These are phyloP conservation scores for Nyctibius bracteatus DNA, from an alignment of 2,113 vertebrate genomes.

Conservation along the genomic window DNA sequence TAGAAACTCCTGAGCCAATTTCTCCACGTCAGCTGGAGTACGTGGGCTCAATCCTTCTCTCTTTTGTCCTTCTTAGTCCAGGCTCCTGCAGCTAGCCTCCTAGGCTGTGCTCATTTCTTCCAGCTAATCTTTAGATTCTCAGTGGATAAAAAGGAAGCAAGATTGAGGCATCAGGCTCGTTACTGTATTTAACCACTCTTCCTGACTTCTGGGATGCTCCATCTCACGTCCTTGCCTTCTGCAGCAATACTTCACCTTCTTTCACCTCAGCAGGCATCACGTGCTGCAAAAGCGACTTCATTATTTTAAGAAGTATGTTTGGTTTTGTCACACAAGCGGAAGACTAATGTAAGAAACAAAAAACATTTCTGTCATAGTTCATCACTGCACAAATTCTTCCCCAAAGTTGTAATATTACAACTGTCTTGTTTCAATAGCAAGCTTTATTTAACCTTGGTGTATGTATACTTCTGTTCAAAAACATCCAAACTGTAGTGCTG, in stretches of 20 bases:
- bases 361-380: not conserved
- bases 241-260: not conserved
- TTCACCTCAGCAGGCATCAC: not conserved
- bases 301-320: not conserved
- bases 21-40: not conserved
- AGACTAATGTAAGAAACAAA: not conserved
- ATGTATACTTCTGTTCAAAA: not conserved
- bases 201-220: not conserved
- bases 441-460: not conserved
- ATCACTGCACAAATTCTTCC: not conserved
- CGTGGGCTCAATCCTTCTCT: rapidly evolving
- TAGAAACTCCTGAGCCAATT: not conserved
- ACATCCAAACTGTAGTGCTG: not conserved
- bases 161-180: not conserved
- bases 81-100: not conserved
- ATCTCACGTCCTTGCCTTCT: not conserved
- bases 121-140: not conserved
- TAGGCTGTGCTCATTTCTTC: not conserved
- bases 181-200: not conserved
- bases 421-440: not conserved
- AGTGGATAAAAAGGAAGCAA: not conserved
- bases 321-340: not conserved
- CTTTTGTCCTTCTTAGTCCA: not conserved
- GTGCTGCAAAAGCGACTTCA: not conserved
- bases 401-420: not conserved